Evolutionary conservation across 2,888 invertebrate species (phyloP).

Genomic region (Ptychoptera albimana): DNA sequence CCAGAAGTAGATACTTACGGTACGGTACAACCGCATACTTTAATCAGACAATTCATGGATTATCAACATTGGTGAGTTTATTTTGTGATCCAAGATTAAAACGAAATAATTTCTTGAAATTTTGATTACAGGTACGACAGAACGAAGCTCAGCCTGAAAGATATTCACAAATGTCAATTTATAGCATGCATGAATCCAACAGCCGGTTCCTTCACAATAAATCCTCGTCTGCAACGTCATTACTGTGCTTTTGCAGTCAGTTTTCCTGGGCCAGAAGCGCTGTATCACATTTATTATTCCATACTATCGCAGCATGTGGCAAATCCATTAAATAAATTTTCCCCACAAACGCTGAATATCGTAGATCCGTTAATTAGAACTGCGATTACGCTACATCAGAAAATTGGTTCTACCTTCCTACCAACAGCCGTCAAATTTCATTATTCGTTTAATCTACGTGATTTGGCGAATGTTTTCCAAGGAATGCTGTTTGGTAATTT

Average conservation of each 20-base stretch:
- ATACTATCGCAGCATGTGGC: conserved; percentile 64
- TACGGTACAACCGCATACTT: conserved; percentile 88
- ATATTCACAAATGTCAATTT: conserved; percentile 86
- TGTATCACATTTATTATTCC: conserved; percentile 67
- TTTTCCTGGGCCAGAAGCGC: conserved; percentile 68
- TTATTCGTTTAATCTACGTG: conserved; percentile 83
- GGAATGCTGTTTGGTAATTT: conserved; percentile 71
- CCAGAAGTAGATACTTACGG: conserved; percentile 90
- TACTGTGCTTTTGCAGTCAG: conserved; percentile 79
- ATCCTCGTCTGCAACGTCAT: conserved; percentile 75
- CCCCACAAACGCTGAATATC: conserved; percentile 38
- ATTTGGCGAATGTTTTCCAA: conserved; percentile 87
- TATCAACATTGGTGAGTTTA: conserved; percentile 67
- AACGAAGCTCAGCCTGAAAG: conserved; percentile 67
- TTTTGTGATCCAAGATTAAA: too few relatives aligned
- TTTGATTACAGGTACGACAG: conserved; percentile 49
- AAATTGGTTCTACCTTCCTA: conserved; percentile 59
- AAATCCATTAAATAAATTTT: conserved; percentile 50
- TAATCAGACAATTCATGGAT: conserved; percentile 84
- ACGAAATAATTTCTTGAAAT: not conserved
- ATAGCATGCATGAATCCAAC: conserved; percentile 95
- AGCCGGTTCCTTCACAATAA: conserved; percentile 87
- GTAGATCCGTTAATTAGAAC: conserved; percentile 46
- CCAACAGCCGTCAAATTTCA: conserved; percentile 93
- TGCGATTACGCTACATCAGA: conserved; percentile 61